Percentiles rank a stretch among this genome's conserved stretches.
These are phyloP conservation scores for Amaurobius ferox DNA, from an alignment of 2,888 invertebrate species.

Conservation along the genomic window DNA sequence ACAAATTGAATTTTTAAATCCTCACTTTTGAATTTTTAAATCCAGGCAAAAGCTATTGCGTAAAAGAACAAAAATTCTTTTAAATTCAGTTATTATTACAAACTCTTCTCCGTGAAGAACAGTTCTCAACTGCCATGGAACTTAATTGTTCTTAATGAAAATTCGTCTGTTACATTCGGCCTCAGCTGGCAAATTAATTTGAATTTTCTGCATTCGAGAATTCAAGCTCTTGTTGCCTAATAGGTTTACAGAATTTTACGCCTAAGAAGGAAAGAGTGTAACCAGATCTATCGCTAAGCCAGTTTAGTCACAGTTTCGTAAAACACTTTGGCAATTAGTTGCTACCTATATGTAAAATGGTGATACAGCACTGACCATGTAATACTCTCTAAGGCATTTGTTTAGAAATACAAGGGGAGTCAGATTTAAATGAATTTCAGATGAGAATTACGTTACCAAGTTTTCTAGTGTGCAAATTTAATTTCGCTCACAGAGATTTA, in stretches of 20 bases:
- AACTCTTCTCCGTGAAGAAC: background rate
- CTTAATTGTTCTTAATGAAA: conserved; percentile 64
- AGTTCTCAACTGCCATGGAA: conserved; percentile 24
- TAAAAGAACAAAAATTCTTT: background rate
- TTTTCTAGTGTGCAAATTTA: no score
- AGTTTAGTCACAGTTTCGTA: conserved; percentile 36
- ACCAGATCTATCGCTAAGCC: conserved; percentile 23
- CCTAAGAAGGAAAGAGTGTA: background rate
- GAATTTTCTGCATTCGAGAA: conserved; percentile 33
- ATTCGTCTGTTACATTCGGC: conserved; percentile 51
- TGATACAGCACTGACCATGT: background rate
- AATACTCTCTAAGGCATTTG: background rate
- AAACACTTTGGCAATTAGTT: conserved; percentile 54
- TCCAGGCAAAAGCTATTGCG: background rate
- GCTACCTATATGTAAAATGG: conserved; percentile 12
- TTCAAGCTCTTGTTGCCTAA: conserved; percentile 14
- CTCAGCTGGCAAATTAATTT: conserved; percentile 64
- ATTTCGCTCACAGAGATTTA: no score
- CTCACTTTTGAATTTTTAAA: background rate
- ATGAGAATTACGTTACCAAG: no score
- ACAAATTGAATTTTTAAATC: no score
- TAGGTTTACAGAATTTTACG: conserved; percentile 34
- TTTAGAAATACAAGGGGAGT: background rate
- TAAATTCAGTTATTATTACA: background rate
- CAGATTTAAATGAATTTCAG: background rate